Base-by-base conservation (phyloP, 1,140 invertebrate species). In the Platyura marginata region DNA sequence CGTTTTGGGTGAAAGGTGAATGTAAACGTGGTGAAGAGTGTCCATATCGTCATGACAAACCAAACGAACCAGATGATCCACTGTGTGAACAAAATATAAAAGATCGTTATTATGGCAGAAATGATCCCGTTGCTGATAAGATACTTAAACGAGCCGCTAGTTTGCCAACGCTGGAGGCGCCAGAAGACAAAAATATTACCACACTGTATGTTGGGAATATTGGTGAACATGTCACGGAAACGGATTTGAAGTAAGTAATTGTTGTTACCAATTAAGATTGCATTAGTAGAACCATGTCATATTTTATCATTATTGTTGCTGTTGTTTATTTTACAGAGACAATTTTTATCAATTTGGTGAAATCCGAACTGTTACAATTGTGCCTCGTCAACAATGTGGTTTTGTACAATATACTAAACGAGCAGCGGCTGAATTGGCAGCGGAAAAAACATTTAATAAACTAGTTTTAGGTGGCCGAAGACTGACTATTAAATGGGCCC, bases 1-100 rank as follows among this genome's bases (percentile, higher is more conserved):
- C 93, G 1, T 99, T 99, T 63, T 99, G 94, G 91, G 94, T 99
- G 1, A 99, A 99, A 68, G 96, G 95, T 1, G 95, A 98, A 63
- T 99, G 96, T 62, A 84, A 94, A 56, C 70, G 96, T 63, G 96
- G 96, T 13, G 95, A 99, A 67, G 96, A 99, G 59, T 99, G 96
- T 68, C 96, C 96, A 0, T 99, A 98, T 61, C 73, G 96, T 18
- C 96, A 99, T 57, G 96, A 99, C 59, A 97, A 96, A 56, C 96
- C 96, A 2, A 97, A 92, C 16, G 95, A 99, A 68, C 95, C 95
- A 1, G 96, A 99, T 66, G 96, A 99, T 71, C 95, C 96, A 8
- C 63, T 99, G 3, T 90, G 91, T 13, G 92, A 98, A 68, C 96
- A 99, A 59, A 99, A 99, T 59, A 98, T 99, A 43, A 95, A 95